Percentiles rank a stretch among this genome's conserved stretches.
phyloP scores from a whole-genome alignment of 64 coral and sea anemone genomes.

The Stichodactyla helianthus region DNA sequence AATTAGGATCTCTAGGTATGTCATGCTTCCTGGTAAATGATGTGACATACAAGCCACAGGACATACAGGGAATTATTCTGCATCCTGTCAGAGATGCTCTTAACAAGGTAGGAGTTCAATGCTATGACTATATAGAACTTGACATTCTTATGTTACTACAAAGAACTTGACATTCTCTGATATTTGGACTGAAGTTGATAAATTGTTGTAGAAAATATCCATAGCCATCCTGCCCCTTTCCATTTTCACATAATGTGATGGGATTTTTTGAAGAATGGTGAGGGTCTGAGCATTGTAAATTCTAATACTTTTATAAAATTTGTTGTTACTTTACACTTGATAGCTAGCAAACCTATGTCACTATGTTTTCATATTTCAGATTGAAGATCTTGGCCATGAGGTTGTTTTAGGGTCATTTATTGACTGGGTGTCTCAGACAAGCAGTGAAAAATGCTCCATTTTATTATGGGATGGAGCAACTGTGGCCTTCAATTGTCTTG shows the following conservation, averaged over 20 bases:
- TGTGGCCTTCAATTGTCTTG: slow-evolving; percentile 26
- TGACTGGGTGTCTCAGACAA: slow-evolving; percentile 26
- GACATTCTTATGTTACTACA: neutral
- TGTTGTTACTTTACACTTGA: no score
- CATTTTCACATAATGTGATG: no score
- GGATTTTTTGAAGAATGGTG: no score
- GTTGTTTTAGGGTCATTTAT: slow-evolving; percentile 45
- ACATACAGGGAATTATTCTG: slow-evolving; percentile 65
- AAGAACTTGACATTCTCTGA: neutral
- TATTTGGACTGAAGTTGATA: no score
- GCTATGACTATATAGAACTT: neutral
- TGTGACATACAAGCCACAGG: slow-evolving; percentile 31
- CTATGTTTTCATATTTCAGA: neutral
- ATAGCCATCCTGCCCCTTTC: no score
- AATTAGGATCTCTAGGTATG: slow-evolving; percentile 35
- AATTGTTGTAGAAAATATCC: no score
- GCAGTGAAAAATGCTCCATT: slow-evolving; percentile 25
- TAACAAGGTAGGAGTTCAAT: slow-evolving; percentile 27
- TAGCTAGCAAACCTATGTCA: no score
- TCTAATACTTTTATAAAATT: no score
- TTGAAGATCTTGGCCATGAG: slow-evolving; percentile 16
- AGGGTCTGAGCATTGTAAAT: no score
- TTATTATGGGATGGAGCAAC: slow-evolving; percentile 49
- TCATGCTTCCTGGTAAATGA: slow-evolving; percentile 50
- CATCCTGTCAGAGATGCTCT: slow-evolving; percentile 46